Evolutionary conservation across 2,113 vertebrate species (phyloP), one percentile per base, ranked within the genome.

Genomic region (Tapirus terrestris): DNA sequence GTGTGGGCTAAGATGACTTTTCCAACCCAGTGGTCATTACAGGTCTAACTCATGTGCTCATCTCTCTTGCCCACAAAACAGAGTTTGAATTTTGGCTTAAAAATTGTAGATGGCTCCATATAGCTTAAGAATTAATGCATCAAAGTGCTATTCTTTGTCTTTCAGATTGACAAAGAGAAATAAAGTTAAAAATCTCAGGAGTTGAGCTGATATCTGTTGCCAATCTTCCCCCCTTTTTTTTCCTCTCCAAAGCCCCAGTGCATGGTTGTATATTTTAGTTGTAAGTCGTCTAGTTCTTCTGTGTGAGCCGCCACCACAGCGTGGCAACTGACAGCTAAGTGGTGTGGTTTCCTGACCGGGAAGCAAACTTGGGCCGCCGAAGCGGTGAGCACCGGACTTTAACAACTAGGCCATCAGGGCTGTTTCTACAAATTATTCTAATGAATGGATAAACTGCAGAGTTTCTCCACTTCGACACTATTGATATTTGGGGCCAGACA

Each of bases 401-500:
- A 39, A 39, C 39, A 2, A 39, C 39, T 39, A 39, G 39, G 39
- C 39, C 39, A 39, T 39, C 39, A 39, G 39, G 39, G 39, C 39
- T 39, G 39, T 2, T 4, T 39, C 39, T 39, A 39, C 39, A 51
- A 17, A 20, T 53, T 10, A 33, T 21, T 79, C 36, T 36, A 25
- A 70, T 3, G n/a, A 65, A 5, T 7, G 29, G 17, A 27, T 18
- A 3, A 14, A 29, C 0, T 0, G 13, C 20, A 27, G 7, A 7
- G 2, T n/a, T 60, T 68, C 93, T 84, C 39, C 25, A 14, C 68
- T 68, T 51, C 2, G 29, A 36, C 1, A 18, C 6, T 6, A 1
- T 5, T 79, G 81, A 43, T 21, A 8, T 43, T n/a, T 23, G 27
- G 61, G 72, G 21, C 61, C 33, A 89, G 63, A 63, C 20, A 18